Evolutionary conservation across 1,140 invertebrate species (phyloP), one percentile per base, ranked within the genome.

Genomic region (Trypoxylus dichotomus): DNA sequence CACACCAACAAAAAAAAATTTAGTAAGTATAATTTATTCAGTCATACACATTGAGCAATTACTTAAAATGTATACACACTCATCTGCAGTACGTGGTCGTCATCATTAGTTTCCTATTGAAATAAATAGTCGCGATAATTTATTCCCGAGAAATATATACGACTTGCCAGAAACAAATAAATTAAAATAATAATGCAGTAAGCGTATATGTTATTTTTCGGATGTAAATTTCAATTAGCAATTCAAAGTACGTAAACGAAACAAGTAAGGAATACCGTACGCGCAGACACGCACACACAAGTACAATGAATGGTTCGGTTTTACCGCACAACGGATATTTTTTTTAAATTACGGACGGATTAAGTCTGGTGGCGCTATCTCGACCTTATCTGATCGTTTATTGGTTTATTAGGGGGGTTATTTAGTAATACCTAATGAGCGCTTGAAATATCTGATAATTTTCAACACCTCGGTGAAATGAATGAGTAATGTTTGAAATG

Each of bases 131-230:
- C 60, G 60, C 8, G 21, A 63, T 63, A 63, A 63, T 63, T 63
- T 63, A 63, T 63, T 63, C 60, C 60, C 60, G 10, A 73, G 29
- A 21, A 73, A 73, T 37, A 73, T 73, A 73, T 73, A 73, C 71
- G 71, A 73, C 71, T 73, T 37, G 37, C 29, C 25, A 42, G 71
- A 73, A 73, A 73, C 71, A 73, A 73, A 73, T 73, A 73, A 73
- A 73, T 73, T 73, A 73, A 37, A 73, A 73, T 73, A 73, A 73
- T 73, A 73, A 73, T 73, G 71, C 71, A 73, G 29, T 19, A 21
- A 73, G 29, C 71, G 71, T 73, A 73, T 73, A 73, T 42, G 71
- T 73, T 73, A 73, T 73, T 73, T 73, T 73, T 73, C 71, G 71
- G 71, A 73, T 73, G 71, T 73, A 73, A 73, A 73, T 73, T 73